Base-by-base conservation (phyloP, 2,888 invertebrate genomes). In the Ochropacha duplaris region DNA sequence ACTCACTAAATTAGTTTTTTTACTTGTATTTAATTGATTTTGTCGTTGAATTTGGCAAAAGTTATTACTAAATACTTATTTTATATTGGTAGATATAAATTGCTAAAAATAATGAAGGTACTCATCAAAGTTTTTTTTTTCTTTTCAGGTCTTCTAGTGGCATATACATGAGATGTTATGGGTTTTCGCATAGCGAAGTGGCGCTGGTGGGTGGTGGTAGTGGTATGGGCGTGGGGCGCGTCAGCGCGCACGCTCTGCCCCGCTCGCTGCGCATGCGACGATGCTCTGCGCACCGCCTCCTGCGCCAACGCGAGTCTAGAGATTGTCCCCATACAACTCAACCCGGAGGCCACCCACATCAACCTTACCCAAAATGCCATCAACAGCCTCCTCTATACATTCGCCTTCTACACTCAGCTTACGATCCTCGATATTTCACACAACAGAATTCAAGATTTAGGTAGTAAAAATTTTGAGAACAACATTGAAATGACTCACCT, bases 291-390 rank as follows among this genome's bases (percentile, higher is more conserved):
- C 65, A 94, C 94, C 60, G 96, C 96, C 28, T 94, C 95, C 66
- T 98, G 98, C 86, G 95, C 95, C 68, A 95, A 95, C 76, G 96
- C 97, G 57, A 95, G 94, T 62, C 94, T 98, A 68, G 97, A 97
- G 83, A 96, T 97, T 72, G 96, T 98, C 57, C 98, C 98, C 61
- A 97, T 97, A 72, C 97, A 97, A 81, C 94, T 98, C 69, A 98
- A 98, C 87, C 98, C 98, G 49, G 97, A 97, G 83, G 95, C 97
- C 54, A 95, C 95, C 56, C 95, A 96, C 86, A 96, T 98, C 79
- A 96, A 96, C 81, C 94, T 98, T 59, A 96, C 96, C n/a, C 94
- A 95, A 81, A 98, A 98, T 87, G 95, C 95, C 69, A 97, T 98
- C 79, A 94, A 94, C 78, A 95, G 94, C 77, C 94, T 98, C 8